Percentiles rank a stretch among this genome's conserved stretches.
Conservation (phyloP, 2,888 invertebrate genomes). For the Psococerastis gibbosa region DNA sequence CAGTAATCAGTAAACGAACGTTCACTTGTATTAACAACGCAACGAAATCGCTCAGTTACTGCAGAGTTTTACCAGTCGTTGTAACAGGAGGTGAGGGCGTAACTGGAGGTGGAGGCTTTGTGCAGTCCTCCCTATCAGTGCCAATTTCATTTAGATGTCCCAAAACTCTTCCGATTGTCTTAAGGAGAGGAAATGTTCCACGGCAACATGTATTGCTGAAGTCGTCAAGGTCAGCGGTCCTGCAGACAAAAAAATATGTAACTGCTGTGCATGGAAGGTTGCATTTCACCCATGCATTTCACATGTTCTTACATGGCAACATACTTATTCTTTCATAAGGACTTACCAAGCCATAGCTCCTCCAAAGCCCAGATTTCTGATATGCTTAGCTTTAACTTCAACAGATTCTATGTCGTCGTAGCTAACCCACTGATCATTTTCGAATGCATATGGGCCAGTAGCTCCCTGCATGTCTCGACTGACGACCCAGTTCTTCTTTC, state of each 20-base stretch:
- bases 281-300: no score
- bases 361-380: conserved; percentile 36
- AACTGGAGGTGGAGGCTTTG: conserved; percentile 46
- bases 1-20: no score
- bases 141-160: conserved; percentile 27
- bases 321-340: no score
- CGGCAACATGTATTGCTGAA: conserved; percentile 67
- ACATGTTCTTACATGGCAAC: no score
- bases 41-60: no score
- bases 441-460: conserved; percentile 59
- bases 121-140: conserved; percentile 37
- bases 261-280: no score
- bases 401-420: conserved; percentile 68
- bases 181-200: conserved; percentile 57
- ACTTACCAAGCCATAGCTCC: conserved; percentile 62
- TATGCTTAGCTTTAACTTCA: conserved; percentile 25
- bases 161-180: conserved; percentile 56
- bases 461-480: conserved; percentile 33
- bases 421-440: conserved; percentile 73
- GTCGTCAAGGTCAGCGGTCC: conserved; percentile 68
- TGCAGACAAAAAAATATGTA: not conserved
- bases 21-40: no score
- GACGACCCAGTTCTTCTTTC: conserved; percentile 45
- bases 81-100: conserved; percentile 60
- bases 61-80: conserved; percentile 48